These are phyloP conservation scores for Schizothorax lantsangensis DNA, from an alignment of 2,797 vertebrate species.

Conservation along the genomic window DNA sequence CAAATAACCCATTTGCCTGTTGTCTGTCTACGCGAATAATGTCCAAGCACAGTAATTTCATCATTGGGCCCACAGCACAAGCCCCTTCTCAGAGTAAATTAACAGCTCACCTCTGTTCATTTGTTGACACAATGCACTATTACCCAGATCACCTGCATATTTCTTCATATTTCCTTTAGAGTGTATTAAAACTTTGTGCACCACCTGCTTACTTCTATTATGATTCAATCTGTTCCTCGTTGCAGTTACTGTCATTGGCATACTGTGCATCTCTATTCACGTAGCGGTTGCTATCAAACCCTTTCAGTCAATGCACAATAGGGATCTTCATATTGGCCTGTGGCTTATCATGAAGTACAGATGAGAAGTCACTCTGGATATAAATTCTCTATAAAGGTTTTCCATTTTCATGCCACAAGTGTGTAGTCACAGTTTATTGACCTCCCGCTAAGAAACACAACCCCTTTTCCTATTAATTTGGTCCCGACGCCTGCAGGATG, in stretches of 20 bases:
- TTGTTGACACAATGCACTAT: neutral
- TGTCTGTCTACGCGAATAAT: neutral
- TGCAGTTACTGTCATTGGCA: conserved; percentile 31
- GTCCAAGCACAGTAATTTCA: neutral
- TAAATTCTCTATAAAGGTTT: conserved; percentile 57
- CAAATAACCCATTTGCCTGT: neutral
- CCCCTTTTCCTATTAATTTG: conserved; percentile 64
- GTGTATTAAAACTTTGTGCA: conserved; percentile 32
- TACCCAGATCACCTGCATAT: neutral
- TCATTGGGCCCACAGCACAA: neutral
- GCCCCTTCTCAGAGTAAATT: neutral
- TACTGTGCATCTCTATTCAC: conserved; percentile 29
- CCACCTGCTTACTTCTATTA: conserved; percentile 44
- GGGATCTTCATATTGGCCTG: conserved; percentile 60
- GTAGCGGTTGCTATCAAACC: conserved; percentile 48
- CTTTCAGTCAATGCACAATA: conserved; percentile 59
- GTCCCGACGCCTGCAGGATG: conserved; percentile 53
- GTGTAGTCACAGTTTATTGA: conserved; percentile 67
- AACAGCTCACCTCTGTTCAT: neutral
- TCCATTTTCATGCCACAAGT: conserved; percentile 62
- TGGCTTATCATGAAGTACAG: conserved; percentile 61
- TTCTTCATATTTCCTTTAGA: neutral
- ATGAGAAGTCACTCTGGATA: conserved; percentile 63
- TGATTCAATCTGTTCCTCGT: conserved; percentile 37
- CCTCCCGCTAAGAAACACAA: conserved; percentile 64